Conservation (phyloP, 2,797 vertebrate species). For the Spinibarbus caldwelli region DNA sequence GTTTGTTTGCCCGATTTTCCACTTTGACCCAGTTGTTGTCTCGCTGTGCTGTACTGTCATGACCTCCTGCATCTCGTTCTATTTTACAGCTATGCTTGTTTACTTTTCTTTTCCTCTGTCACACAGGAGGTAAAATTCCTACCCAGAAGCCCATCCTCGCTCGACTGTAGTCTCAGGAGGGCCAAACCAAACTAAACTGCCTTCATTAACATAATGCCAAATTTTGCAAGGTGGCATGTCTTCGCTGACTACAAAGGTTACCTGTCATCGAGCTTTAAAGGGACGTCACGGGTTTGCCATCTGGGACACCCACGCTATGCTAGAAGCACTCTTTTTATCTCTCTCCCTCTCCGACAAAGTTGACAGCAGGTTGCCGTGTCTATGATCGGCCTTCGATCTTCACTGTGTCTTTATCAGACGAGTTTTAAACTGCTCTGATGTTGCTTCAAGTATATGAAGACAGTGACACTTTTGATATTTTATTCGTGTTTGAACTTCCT, state of each 20-base stretch:
- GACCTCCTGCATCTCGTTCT: background rate
- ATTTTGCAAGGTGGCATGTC: conserved; percentile 34
- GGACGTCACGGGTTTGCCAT: conserved; percentile 59
- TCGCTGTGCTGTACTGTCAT: background rate
- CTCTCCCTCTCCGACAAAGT: background rate
- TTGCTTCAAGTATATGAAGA: conserved; percentile 14
- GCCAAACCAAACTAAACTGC: conserved; percentile 36
- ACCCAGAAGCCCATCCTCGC: conserved; percentile 71
- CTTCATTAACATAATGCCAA: conserved; percentile 41
- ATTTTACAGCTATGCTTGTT: conserved; percentile 26
- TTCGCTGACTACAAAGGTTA: conserved; percentile 53
- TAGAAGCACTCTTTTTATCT: conserved; percentile 40
- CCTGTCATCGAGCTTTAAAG: conserved; percentile 56
- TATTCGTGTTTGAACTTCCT: conserved; percentile 11
- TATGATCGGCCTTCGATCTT: conserved; percentile 9
- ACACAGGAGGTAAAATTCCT: conserved; percentile 75
- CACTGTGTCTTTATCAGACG: conserved; percentile 18
- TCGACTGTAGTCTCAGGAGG: conserved; percentile 67
- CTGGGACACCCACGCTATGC: conserved; percentile 46
- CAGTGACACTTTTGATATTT: conserved; percentile 9
- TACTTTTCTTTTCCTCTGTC: conserved; percentile 32
- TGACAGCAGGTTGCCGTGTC: conserved; percentile 11
- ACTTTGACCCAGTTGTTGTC: background rate
- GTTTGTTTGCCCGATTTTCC: background rate
- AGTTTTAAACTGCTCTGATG: conserved; percentile 32